Evolutionary conservation across 2,888 invertebrate species (phyloP).

Genomic region (Ceratothoa steindachneri): DNA sequence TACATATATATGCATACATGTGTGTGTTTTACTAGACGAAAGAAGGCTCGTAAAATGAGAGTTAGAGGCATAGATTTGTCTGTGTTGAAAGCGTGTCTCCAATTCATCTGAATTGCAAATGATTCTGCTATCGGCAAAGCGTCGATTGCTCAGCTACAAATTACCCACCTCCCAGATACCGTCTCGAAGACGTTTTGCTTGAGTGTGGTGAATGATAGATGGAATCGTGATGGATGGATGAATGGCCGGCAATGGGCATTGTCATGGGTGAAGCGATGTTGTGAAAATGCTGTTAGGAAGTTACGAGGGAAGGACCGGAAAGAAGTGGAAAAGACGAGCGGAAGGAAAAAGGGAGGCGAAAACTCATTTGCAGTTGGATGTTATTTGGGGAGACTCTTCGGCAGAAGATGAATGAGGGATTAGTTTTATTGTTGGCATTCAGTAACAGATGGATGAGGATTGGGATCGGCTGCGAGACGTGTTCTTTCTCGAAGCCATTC

Average conservation of each 20-base stretch:
- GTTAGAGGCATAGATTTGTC: neutral
- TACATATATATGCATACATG: neutral
- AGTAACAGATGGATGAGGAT: too few species aligned
- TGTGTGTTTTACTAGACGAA: neutral
- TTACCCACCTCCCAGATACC: neutral
- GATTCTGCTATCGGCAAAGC: neutral
- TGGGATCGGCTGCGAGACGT: too few species aligned
- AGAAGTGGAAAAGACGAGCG: neutral
- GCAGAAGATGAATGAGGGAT: too few species aligned
- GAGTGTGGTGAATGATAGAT: neutral
- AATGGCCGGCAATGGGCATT: too few species aligned
- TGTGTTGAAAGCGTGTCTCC: neutral
- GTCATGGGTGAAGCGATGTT: too few species aligned
- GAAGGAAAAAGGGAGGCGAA: neutral
- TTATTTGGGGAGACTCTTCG: too few species aligned
- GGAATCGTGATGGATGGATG: neutral
- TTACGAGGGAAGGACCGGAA: too few species aligned
- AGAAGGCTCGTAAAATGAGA: neutral
- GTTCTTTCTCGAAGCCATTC: too few species aligned
- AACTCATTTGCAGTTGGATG: too few species aligned
- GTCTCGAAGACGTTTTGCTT: neutral
- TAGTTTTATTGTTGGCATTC: neutral
- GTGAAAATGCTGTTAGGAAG: too few species aligned
- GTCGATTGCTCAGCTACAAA: neutral
- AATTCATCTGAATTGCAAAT: neutral